Percentiles rank a stretch among this genome's conserved stretches.
These are phyloP conservation scores for Leptarthrus brevirostris DNA, from an alignment of 2,888 invertebrate genomes.

Conservation along the genomic window DNA sequence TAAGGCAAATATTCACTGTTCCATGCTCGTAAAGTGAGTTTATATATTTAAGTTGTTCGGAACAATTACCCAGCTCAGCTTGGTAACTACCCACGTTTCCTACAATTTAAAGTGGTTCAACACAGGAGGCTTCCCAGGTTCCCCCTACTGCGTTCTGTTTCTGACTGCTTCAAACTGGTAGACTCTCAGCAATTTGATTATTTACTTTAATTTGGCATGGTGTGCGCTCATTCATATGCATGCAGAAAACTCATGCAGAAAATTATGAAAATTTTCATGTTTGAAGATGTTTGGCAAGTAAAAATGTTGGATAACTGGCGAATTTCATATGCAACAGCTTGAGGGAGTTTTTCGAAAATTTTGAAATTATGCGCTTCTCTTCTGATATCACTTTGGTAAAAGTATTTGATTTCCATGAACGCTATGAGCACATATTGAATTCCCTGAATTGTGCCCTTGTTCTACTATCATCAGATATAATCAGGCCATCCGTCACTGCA, in stretches of 20 bases:
- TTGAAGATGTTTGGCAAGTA: constrained; percentile 37
- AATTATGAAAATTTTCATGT: constrained; percentile 43
- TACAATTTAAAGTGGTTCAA: constrained; percentile 27
- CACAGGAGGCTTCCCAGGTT: neutral
- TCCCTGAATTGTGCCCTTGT: no score
- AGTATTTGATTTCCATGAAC: neutral
- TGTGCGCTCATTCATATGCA: constrained; percentile 46
- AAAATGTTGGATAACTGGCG: neutral
- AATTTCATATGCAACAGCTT: constrained; percentile 39
- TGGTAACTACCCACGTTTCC: constrained; percentile 33
- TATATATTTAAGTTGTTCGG: constrained; percentile 23
- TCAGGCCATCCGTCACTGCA: no score
- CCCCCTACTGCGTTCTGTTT: neutral
- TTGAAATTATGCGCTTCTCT: constrained; percentile 7
- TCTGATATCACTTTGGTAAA: neutral
- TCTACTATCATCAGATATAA: no score
- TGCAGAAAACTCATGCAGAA: constrained; percentile 46
- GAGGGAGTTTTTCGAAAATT: constrained; percentile 6
- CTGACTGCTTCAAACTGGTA: neutral
- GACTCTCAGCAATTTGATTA: constrained; percentile 26
- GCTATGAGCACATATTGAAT: neutral
- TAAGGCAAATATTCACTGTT: neutral
- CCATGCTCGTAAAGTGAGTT: neutral
- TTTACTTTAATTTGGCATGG: constrained; percentile 44
- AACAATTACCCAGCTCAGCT: constrained; percentile 31